Evolutionary conservation across 2,888 invertebrate species (phyloP).

Genomic region (Boloria euphrosyne): DNA sequence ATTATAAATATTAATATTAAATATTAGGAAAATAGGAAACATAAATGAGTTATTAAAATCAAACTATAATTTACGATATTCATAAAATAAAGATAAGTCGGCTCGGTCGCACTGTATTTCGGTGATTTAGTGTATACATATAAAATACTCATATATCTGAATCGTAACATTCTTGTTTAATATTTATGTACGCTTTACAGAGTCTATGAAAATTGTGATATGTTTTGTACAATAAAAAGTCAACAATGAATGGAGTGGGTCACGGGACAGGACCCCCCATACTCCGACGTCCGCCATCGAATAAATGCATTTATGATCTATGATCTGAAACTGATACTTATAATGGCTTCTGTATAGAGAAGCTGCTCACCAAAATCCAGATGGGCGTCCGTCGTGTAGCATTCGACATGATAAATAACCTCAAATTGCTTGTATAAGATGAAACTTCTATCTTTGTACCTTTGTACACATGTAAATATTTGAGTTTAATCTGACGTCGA

Average conservation of each 20-base stretch:
- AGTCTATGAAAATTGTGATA: slow-evolving; percentile 71
- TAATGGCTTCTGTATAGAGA: slow-evolving; percentile 81
- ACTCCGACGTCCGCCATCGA: slow-evolving; percentile 61
- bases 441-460: slow-evolving; percentile 68
- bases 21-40: slow-evolving; percentile 51
- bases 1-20: slow-evolving; percentile 55
- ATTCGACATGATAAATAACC: slow-evolving; percentile 74
- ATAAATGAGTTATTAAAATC: slow-evolving; percentile 78
- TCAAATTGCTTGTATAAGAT: slow-evolving; percentile 79
- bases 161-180: slow-evolving; percentile 63
- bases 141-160: slow-evolving; percentile 64
- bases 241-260: slow-evolving; percentile 67
- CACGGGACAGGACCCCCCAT: slow-evolving; percentile 73
- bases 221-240: slow-evolving; percentile 72
- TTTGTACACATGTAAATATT: slow-evolving; percentile 76
- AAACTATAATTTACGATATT: slow-evolving; percentile 76
- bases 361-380: slow-evolving; percentile 70
- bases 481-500: slow-evolving; percentile 67
- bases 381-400: slow-evolving; percentile 52
- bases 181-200: slow-evolving; percentile 65
- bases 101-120: slow-evolving; percentile 52
- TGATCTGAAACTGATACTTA: slow-evolving; percentile 82
- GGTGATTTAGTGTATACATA: slow-evolving; percentile 71
- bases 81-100: slow-evolving; percentile 76
- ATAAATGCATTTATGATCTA: slow-evolving; percentile 80